A percentile compares a stretch with the other conserved stretches of the same genome.
phyloP scores from a whole-genome alignment of 2,888 invertebrate genomes.

The Buathra laborator region DNA sequence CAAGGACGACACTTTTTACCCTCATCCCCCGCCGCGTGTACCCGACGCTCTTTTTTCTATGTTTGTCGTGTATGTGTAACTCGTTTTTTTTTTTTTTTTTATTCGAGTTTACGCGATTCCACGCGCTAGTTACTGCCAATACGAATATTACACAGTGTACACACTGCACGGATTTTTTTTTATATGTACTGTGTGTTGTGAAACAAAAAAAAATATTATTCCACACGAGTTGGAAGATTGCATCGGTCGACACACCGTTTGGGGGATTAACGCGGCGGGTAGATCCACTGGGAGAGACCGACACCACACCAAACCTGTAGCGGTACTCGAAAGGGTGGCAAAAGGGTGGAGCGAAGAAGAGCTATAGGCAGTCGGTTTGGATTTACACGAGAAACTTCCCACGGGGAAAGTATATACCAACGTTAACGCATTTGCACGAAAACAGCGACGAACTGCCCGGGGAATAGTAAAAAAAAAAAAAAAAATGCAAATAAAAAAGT shows the following conservation, averaged over 20 bases:
- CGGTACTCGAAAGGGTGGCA: slow-evolving; percentile 45
- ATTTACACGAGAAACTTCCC: slow-evolving; percentile 58
- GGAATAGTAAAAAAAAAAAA: not conserved
- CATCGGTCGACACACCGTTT: slow-evolving; percentile 65
- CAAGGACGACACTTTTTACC: slow-evolving; percentile 30
- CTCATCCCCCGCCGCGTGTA: not conserved
- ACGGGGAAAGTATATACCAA: slow-evolving; percentile 52
- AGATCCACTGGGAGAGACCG: slow-evolving; percentile 51
- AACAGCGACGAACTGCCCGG: slow-evolving; percentile 23
- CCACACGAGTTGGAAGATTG: slow-evolving; percentile 59
- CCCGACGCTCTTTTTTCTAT: not conserved
- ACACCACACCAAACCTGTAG: slow-evolving; percentile 32
- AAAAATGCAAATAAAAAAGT: slow-evolving; percentile 2
- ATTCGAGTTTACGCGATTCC: slow-evolving; percentile 33
- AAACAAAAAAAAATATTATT: slow-evolving; percentile 45
- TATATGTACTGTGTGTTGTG: not conserved
- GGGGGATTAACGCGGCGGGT: slow-evolving; percentile 51
- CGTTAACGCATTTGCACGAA: slow-evolving; percentile 34
- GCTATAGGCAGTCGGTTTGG: not conserved
- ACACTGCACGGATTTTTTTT: not conserved
- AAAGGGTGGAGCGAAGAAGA: slow-evolving; percentile 22
- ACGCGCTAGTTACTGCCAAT: slow-evolving; percentile 27
- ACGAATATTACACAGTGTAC: slow-evolving; percentile 40
- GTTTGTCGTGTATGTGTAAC: slow-evolving; percentile 12
- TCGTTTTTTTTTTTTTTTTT: slow-evolving; percentile 23